phyloP scores from a whole-genome alignment of 1,140 invertebrate species.

The Drosophila pseudoobscura region DNA sequence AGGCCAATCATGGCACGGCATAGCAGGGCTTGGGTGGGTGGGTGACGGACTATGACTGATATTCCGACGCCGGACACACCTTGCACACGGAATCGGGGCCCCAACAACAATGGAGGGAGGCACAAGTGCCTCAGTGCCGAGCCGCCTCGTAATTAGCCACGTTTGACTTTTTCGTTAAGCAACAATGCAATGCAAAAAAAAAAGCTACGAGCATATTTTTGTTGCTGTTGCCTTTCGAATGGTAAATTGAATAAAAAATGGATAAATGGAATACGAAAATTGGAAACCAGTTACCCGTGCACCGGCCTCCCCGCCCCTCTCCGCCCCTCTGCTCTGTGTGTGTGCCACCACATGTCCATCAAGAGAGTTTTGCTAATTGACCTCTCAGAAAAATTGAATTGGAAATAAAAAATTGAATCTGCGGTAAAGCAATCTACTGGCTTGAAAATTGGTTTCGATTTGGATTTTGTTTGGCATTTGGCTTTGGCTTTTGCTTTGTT shows the following conservation, averaged over 20 bases:
- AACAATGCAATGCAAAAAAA: conserved; percentile 44
- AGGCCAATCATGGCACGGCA: conserved; percentile 14
- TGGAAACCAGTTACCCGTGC: conserved; percentile 52
- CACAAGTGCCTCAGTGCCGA: conserved; percentile 9
- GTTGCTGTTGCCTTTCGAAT: conserved; percentile 60
- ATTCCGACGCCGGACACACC: conserved; percentile 57
- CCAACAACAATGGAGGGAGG: conserved; percentile 24
- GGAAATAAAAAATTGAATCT: conserved; percentile 75
- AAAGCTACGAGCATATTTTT: conserved; percentile 22
- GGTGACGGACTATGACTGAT: conserved; percentile 30
- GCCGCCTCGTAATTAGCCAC: conserved; percentile 66
- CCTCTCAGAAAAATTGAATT: conserved; percentile 48
- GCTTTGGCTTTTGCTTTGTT: conserved; percentile 14
- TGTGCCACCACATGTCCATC: conserved; percentile 42
- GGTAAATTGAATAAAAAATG: conserved; percentile 24
- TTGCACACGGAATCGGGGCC: conserved; percentile 55
- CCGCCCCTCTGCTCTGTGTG: not conserved
- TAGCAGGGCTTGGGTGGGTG: conserved; percentile 27
- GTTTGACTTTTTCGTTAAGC: conserved; percentile 64
- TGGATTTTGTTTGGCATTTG: conserved; percentile 18
- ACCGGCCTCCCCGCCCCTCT: not conserved
- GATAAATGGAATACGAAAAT: conserved; percentile 30
- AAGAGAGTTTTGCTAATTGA: conserved; percentile 66
- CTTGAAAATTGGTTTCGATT: conserved; percentile 67
- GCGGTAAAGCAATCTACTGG: conserved; percentile 60